These are phyloP conservation scores for Augochlorella aurata DNA, from an alignment of 2,888 invertebrate species.

Conservation along the genomic window DNA sequence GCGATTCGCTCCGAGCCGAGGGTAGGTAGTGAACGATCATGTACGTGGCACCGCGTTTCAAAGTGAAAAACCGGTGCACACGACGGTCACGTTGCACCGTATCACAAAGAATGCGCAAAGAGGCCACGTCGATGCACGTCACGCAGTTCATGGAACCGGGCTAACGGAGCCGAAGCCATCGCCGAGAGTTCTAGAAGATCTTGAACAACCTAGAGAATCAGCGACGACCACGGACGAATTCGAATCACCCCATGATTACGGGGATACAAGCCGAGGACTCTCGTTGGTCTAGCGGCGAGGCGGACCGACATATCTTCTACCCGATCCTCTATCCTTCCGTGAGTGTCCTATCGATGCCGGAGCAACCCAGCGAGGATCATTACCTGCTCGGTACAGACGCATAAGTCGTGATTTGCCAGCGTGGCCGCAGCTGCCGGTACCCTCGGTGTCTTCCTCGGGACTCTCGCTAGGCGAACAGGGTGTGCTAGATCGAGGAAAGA, in stretches of 20 bases:
- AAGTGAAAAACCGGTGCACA: constrained; percentile 12
- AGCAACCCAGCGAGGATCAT: constrained; percentile 41
- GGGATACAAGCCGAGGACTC: too few species aligned
- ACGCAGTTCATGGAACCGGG: constrained; percentile 4
- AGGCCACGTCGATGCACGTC: constrained; percentile 54
- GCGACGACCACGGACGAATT: too few species aligned
- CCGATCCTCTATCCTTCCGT: too few species aligned
- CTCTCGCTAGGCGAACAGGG: constrained; percentile 12
- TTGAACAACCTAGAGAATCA: not conserved
- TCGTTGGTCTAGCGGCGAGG: too few species aligned
- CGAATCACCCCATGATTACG: too few species aligned
- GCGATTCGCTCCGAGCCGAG: not conserved
- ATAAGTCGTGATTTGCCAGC: constrained; percentile 80
- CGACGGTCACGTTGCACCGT: constrained; percentile 28
- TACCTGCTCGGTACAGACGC: constrained; percentile 82
- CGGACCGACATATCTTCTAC: too few species aligned
- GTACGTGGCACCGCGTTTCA: not conserved
- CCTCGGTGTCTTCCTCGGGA: constrained; percentile 35
- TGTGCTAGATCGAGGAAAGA: constrained; percentile 1
- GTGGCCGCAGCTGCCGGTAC: constrained; percentile 57
- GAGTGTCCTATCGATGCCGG: too few species aligned
- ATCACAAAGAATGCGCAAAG: constrained; percentile 36
- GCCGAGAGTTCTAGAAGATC: not conserved
- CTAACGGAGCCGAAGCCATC: not conserved
- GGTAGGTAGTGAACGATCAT: too few species aligned